A percentile compares a stretch with the other conserved stretches of the same genome.
phyloP scores from a whole-genome alignment of 92 coral and sea anemone genomes.

The Plumapathes pennacea region DNA sequence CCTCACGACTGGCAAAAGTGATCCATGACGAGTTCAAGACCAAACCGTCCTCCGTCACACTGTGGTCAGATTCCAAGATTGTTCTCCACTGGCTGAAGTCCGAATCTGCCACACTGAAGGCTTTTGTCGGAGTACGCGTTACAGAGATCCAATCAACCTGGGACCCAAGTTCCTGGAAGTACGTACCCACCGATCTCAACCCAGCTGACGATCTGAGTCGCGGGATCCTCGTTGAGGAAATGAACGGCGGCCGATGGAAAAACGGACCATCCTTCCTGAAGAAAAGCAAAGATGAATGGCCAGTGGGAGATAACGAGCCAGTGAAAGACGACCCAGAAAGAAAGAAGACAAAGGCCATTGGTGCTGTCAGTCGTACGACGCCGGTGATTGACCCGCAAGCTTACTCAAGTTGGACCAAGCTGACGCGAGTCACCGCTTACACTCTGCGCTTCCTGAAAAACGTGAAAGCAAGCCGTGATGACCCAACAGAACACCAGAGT shows the following conservation, averaged over 20 bases:
- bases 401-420: slow-evolving; percentile 19
- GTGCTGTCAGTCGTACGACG: background rate
- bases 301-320: background rate
- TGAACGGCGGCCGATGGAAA: slow-evolving; percentile 35
- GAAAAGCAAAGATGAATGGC: slow-evolving; percentile 30
- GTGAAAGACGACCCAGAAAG: slow-evolving; percentile 17
- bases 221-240: slow-evolving; percentile 8
- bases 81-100: too few relatives aligned
- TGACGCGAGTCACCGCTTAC: slow-evolving; percentile 34
- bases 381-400: slow-evolving; percentile 6
- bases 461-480: background rate
- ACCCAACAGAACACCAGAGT: too few relatives aligned
- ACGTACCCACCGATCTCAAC: too few relatives aligned
- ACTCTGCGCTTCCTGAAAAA: slow-evolving; percentile 18
- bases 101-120: too few relatives aligned
- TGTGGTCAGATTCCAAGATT: too few relatives aligned
- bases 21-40: too few relatives aligned
- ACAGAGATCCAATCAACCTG: too few relatives aligned
- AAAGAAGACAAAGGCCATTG: slow-evolving; percentile 24
- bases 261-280: slow-evolving; percentile 24
- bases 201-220: slow-evolving; percentile 37
- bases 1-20: too few relatives aligned
- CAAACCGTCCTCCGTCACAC: too few relatives aligned
- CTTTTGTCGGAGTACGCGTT: too few relatives aligned
- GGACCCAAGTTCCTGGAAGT: too few relatives aligned